A percentile compares a stretch with the other conserved stretches of the same genome.
Evolutionary conservation across 2,888 invertebrate genomes (phyloP).

Genomic region (Orchesella flavescens): DNA sequence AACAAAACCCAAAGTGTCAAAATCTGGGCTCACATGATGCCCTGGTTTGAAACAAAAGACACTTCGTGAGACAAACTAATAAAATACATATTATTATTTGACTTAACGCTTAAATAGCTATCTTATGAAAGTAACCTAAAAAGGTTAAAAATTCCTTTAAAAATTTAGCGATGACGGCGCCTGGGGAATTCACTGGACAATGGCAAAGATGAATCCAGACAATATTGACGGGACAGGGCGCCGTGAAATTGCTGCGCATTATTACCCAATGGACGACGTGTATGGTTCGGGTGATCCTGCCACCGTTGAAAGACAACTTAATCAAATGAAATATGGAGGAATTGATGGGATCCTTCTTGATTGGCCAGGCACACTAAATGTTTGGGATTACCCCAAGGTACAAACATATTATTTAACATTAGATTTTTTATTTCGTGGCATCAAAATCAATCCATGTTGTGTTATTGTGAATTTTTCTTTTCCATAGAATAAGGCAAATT

Average conservation of each 20-base stretch:
- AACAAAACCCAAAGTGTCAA: conserved; percentile 45
- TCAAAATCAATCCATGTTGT: no score
- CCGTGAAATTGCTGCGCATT: conserved; percentile 68
- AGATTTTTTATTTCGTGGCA: no score
- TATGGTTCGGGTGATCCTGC: conserved; percentile 65
- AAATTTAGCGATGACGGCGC: conserved; percentile 47
- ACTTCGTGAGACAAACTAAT: no score
- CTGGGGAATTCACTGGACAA: conserved; percentile 71
- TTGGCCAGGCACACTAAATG: conserved; percentile 67
- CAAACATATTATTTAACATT: no score
- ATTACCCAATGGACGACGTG: conserved; percentile 67
- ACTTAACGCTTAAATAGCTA: no score
- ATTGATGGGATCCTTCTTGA: conserved; percentile 69
- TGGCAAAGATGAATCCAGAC: conserved; percentile 69
- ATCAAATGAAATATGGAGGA: conserved; percentile 68
- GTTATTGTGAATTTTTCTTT: no score
- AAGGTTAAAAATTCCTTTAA: no score
- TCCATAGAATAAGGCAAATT: conserved; percentile 63
- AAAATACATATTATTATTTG: no score
- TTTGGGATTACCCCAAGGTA: conserved; percentile 69
- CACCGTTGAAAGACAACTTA: conserved; percentile 66
- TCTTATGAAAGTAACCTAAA: no score
- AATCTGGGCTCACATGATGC: conserved; percentile 69
- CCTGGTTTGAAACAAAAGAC: conserved; percentile 67
- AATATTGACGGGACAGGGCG: conserved; percentile 52